These are phyloP conservation scores for Emydura subglobosa DNA, from an alignment of 2,113 vertebrate genomes.

Conservation along the genomic window DNA sequence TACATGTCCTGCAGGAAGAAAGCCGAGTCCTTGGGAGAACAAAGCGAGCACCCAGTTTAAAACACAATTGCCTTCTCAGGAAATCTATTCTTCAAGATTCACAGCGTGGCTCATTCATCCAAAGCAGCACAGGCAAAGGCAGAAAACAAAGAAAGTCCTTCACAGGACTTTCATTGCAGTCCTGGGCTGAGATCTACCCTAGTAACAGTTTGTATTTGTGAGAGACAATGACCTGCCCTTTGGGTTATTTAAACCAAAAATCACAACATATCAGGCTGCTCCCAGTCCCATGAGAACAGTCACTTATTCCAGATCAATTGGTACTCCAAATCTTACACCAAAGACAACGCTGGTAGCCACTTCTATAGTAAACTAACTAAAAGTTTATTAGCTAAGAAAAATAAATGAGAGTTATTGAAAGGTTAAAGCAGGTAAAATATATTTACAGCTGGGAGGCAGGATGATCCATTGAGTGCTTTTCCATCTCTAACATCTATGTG, in stretches of 20 bases:
- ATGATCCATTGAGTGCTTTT: not conserved
- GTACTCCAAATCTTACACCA: too few relatives aligned
- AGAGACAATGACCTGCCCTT: not conserved
- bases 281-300: too few relatives aligned
- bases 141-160: not conserved
- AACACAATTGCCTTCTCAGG: conserved; percentile 46
- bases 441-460: not conserved
- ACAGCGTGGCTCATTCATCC: not conserved
- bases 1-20: not conserved
- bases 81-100: conserved; percentile 27
- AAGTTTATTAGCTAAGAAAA: too few relatives aligned
- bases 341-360: too few relatives aligned
- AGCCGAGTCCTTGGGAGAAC: conserved; percentile 48
- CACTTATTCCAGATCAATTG: too few relatives aligned
- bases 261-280: too few relatives aligned
- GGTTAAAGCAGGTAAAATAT: too few relatives aligned
- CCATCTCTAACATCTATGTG: not conserved
- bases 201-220: not conserved
- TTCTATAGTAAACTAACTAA: too few relatives aligned
- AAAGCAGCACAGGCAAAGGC: not conserved
- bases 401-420: too few relatives aligned
- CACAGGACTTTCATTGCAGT: not conserved
- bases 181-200: not conserved
- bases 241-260: too few relatives aligned
- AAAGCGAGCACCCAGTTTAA: conserved; percentile 57